Conservation (phyloP, 2,113 vertebrate species). For the Catharus bicknelli region DNA sequence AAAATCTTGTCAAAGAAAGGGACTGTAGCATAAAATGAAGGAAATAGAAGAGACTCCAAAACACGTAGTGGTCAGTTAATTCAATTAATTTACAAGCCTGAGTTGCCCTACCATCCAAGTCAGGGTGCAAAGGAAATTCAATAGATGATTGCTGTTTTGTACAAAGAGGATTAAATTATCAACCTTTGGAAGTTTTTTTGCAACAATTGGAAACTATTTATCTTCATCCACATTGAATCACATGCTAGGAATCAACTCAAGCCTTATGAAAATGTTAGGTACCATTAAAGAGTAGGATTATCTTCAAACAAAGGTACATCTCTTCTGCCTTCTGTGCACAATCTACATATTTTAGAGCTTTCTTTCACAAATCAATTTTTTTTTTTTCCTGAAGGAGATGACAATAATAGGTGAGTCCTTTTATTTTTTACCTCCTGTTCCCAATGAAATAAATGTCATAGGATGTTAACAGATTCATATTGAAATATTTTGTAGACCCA, state of each 20-base stretch:
- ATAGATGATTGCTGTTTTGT: not conserved
- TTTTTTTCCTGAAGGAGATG: not conserved
- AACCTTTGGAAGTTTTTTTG: not conserved
- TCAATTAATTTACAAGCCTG: not conserved
- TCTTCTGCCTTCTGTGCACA: not conserved
- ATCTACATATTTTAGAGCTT: not conserved
- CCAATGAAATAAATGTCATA: not conserved
- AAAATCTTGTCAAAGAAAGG: not conserved
- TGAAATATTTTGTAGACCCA: not conserved
- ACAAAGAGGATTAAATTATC: not conserved
- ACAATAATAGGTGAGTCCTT: not conserved
- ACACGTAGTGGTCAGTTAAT: not conserved
- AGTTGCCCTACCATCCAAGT: not conserved
- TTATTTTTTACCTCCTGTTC: not conserved
- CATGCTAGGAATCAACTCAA: not conserved
- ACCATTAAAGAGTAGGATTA: not conserved
- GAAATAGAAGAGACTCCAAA: not conserved
- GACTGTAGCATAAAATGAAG: not conserved
- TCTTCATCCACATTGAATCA: not conserved
- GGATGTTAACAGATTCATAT: not conserved
- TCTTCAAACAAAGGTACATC: not conserved
- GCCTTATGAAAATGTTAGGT: not conserved
- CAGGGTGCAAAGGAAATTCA: not conserved
- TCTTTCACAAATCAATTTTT: not conserved
- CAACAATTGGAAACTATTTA: not conserved